Evolutionary conservation across 2,888 invertebrate genomes (phyloP).

Genomic region (Plutella xylostella): DNA sequence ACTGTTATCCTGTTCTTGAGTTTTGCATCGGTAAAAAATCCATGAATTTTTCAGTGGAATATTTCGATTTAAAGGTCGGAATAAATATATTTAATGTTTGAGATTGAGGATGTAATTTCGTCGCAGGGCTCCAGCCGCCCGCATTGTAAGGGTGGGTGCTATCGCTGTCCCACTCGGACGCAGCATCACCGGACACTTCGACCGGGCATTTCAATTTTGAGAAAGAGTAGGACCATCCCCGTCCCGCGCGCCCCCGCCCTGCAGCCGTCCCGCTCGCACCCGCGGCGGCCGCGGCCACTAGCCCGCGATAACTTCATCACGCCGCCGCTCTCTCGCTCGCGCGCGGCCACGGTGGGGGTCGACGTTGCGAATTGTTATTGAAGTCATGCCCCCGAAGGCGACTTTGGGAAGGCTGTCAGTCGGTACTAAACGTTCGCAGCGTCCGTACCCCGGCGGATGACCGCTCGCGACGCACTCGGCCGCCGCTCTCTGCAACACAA

Average conservation of each 20-base stretch:
- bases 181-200: conserved; percentile 71
- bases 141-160: conserved; percentile 68
- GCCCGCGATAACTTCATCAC: conserved; percentile 72
- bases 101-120: too few relatives aligned
- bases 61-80: too few relatives aligned
- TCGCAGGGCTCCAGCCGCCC: conserved; percentile 61
- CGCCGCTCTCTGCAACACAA: conserved; percentile 41
- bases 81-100: too few relatives aligned
- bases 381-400: conserved; percentile 71
- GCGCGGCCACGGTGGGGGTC: conserved; percentile 64
- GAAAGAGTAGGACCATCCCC: conserved; percentile 67
- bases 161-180: conserved; percentile 68
- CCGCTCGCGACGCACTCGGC: conserved; percentile 20
- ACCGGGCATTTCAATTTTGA: conserved; percentile 72
- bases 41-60: too few relatives aligned
- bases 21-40: too few relatives aligned
- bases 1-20: too few relatives aligned
- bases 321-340: conserved; percentile 59
- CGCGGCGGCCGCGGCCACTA: conserved; percentile 71
- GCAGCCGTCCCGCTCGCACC: conserved; percentile 52
- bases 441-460: conserved; percentile 56
- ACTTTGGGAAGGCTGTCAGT: conserved; percentile 70
- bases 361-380: conserved; percentile 71
- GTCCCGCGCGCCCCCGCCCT: conserved; percentile 35
- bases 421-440: conserved; percentile 65